Evolutionary conservation across 2,797 vertebrate genomes (phyloP).

Genomic region (Cephalopachus bancanus): DNA sequence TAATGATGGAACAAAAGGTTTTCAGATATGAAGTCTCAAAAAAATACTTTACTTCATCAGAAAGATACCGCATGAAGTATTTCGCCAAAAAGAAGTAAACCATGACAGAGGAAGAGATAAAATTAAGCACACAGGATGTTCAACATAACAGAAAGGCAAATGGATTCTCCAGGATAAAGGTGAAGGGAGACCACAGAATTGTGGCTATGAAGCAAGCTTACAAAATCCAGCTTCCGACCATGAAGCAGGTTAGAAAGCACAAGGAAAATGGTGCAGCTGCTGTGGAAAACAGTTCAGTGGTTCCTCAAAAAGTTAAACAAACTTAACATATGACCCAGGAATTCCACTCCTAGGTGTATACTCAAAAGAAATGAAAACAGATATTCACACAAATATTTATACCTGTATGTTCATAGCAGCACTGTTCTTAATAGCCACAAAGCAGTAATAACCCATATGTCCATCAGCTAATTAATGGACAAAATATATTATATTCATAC

Average conservation of each 20-base stretch:
- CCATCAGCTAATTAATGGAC: background rate
- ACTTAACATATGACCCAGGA: conserved; percentile 20
- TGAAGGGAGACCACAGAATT: background rate
- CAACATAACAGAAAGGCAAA: conserved; percentile 31
- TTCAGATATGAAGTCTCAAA: background rate
- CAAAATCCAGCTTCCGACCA: background rate
- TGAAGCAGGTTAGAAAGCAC: background rate
- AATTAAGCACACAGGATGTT: conserved; percentile 36
- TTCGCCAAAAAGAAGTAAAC: conserved; percentile 43
- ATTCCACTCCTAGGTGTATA: background rate
- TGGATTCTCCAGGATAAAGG: background rate
- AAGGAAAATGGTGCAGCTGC: background rate
- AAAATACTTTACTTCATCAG: conserved; percentile 20
- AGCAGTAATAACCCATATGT: background rate
- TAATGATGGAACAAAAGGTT: background rate
- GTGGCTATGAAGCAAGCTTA: background rate
- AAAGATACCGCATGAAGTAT: background rate
- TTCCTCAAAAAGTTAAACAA: background rate
- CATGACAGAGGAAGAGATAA: conserved; percentile 6
- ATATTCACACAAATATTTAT: conserved; percentile 43
- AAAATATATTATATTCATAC: background rate
- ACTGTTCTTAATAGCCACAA: background rate
- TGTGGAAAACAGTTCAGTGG: background rate
- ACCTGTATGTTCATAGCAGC: background rate
- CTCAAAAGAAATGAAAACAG: conserved; percentile 32